A percentile compares a stretch with the other conserved stretches of the same genome.
Evolutionary conservation across 1,140 invertebrate genomes (phyloP).

Genomic region (Macrostomum lignano): DNA sequence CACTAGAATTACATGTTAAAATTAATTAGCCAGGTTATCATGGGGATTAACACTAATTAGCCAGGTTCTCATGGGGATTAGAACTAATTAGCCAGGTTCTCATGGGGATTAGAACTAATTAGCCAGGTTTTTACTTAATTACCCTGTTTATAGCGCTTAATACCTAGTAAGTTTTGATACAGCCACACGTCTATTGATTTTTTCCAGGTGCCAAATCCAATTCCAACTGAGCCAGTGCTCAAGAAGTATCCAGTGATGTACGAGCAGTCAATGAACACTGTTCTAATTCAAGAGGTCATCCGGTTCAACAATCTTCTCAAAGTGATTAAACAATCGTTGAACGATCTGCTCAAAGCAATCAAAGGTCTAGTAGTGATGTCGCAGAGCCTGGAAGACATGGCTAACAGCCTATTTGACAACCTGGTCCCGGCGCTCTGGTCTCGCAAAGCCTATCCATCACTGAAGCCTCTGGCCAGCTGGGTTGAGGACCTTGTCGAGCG

Average conservation of each 20-base stretch:
- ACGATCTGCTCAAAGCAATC: slow-evolving; percentile 24
- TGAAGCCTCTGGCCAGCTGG: slow-evolving; percentile 50
- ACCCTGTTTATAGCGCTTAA: no score
- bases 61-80: no score
- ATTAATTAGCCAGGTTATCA: no score
- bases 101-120: no score
- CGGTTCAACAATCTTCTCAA: slow-evolving; percentile 23
- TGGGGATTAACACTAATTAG: no score
- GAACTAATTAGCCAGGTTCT: no score
- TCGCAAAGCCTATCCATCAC: slow-evolving; percentile 46
- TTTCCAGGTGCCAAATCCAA: slow-evolving; percentile 30
- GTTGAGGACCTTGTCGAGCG: slow-evolving; percentile 21
- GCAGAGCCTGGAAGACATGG: slow-evolving; percentile 24
- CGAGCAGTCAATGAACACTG: slow-evolving; percentile 30
- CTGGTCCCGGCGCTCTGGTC: slow-evolving; percentile 22
- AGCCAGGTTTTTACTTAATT: no score
- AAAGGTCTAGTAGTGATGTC: slow-evolving; percentile 29
- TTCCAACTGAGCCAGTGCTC: slow-evolving; percentile 30
- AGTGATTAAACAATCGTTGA: slow-evolving; percentile 15
- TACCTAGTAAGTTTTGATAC: no score
- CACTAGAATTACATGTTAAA: no score
- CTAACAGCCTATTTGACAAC: slow-evolving; percentile 25
- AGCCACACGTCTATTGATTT: no score
- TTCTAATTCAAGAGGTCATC: slow-evolving; percentile 27
- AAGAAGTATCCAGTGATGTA: slow-evolving; percentile 27